Conservation (phyloP, 2,797 vertebrate species). For the Phataginus tricuspis region DNA sequence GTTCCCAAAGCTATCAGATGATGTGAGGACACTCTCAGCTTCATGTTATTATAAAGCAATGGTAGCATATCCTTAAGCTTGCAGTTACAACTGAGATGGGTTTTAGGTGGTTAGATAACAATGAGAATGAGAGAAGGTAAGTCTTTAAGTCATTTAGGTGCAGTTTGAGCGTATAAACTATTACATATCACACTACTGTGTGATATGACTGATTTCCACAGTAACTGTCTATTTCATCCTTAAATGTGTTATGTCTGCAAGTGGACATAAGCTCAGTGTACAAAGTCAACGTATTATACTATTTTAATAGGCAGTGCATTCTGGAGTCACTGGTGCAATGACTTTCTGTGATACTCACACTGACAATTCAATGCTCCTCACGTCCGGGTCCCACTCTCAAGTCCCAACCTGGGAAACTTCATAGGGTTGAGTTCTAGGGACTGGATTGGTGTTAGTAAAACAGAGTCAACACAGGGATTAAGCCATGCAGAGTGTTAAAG, state of each 20-base stretch:
- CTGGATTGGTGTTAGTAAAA: neutral
- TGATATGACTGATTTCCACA: neutral
- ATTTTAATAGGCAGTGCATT: neutral
- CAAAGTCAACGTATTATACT: neutral
- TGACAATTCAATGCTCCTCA: neutral
- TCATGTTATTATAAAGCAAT: neutral
- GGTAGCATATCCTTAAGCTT: neutral
- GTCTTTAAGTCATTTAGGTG: neutral
- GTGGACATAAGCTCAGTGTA: neutral
- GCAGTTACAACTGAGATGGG: neutral
- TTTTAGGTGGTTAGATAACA: neutral
- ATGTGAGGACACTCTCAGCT: neutral
- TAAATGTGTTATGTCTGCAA: neutral
- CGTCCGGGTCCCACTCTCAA: neutral
- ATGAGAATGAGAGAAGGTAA: neutral
- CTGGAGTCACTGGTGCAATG: neutral
- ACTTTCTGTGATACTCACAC: neutral
- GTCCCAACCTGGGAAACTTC: neutral
- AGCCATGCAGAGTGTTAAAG: neutral
- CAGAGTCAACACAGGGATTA: neutral
- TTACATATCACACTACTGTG: neutral
- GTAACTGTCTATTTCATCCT: neutral
- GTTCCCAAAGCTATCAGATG: neutral
- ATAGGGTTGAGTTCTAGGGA: neutral
- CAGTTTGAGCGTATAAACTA: neutral